These are phyloP conservation scores for Oceanites oceanicus DNA, from an alignment of 2,113 vertebrate genomes.

Conservation along the genomic window DNA sequence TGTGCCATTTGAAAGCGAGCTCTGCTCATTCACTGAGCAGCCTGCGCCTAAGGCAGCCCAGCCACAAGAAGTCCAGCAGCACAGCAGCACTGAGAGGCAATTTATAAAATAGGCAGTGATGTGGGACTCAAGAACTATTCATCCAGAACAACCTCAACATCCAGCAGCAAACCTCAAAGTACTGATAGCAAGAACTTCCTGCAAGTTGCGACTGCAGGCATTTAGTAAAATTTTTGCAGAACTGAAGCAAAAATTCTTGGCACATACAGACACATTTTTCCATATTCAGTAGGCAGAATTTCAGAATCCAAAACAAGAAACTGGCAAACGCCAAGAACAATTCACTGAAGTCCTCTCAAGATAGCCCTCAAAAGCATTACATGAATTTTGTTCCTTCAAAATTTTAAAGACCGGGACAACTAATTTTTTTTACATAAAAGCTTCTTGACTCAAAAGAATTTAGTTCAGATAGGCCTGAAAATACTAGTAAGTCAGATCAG, in stretches of 20 bases:
- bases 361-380: neutral
- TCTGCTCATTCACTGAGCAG: neutral
- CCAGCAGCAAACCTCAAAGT: neutral
- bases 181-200: neutral
- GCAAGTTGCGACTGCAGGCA: neutral
- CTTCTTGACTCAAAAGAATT: neutral
- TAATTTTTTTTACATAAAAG: neutral
- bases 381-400: neutral
- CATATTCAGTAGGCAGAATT: neutral
- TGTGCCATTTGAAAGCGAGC: fast-evolving
- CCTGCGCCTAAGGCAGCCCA: fast-evolving
- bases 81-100: neutral
- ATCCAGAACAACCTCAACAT: neutral
- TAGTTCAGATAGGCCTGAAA: neutral
- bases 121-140: neutral
- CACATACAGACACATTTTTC: neutral
- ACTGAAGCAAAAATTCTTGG: neutral
- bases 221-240: neutral
- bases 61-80: neutral
- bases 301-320: neutral
- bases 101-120: neutral
- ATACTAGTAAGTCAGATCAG: neutral
- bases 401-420: neutral
- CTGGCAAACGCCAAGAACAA: neutral
- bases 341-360: neutral